phyloP scores from a whole-genome alignment of 2,113 vertebrate species.

The Pomatostomus ruficeps region DNA sequence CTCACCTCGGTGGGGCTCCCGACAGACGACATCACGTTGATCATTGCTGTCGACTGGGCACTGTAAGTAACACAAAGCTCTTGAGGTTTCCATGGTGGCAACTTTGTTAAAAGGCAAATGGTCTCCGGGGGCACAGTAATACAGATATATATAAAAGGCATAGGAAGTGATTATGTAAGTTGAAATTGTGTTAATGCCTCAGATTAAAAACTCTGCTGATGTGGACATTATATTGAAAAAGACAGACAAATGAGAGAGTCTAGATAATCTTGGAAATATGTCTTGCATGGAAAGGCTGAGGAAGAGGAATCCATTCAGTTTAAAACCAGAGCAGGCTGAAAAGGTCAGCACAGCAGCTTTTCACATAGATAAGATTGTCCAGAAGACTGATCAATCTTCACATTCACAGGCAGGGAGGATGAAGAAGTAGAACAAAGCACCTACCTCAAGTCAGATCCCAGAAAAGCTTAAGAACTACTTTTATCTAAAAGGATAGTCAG shows the following conservation, averaged over 20 bases:
- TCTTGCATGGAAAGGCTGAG: background rate
- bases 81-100: background rate
- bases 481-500: background rate
- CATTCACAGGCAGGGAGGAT: background rate
- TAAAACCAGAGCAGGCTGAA: background rate
- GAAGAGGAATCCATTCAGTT: background rate
- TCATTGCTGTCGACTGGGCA: constrained; percentile 96
- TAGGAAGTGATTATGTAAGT: background rate
- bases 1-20: constrained; percentile 95
- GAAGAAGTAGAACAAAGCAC: background rate
- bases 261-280: background rate
- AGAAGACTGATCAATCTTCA: background rate
- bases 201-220: background rate
- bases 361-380: background rate
- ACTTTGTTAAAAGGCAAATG: background rate
- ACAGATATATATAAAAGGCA: background rate
- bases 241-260: background rate
- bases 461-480: background rate
- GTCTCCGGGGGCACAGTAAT: background rate
- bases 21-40: constrained; percentile 95
- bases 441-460: background rate
- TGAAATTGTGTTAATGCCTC: background rate
- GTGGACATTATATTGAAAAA: background rate
- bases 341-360: background rate
- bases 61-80: constrained; percentile 79